Evolutionary conservation across 2,888 invertebrate species (phyloP).

Genomic region (Drosophila bunnanda): DNA sequence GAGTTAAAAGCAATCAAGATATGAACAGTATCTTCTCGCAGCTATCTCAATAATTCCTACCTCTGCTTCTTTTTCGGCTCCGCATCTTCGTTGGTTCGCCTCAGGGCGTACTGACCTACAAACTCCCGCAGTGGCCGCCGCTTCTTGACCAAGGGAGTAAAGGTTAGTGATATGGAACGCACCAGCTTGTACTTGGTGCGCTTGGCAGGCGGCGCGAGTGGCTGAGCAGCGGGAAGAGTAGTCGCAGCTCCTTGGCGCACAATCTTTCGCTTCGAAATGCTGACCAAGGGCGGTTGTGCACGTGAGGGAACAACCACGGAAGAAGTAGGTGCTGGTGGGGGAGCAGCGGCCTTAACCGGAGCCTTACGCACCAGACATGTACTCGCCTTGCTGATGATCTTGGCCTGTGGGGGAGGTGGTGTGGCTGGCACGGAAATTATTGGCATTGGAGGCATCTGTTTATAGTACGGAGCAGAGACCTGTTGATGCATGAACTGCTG

Average conservation of each 20-base stretch:
- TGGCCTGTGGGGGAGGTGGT: constrained; percentile 55
- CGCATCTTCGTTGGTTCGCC: constrained; percentile 57
- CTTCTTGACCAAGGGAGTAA: constrained; percentile 65
- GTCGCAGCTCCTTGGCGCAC: constrained; percentile 63
- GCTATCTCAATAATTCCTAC: constrained; percentile 24
- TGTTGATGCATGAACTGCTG: constrained; percentile 18
- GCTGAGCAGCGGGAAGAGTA: constrained; percentile 4
- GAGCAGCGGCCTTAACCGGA: background rate
- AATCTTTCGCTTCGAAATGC: constrained; percentile 81
- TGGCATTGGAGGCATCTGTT: background rate
- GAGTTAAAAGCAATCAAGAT: background rate
- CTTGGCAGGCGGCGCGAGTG: constrained; percentile 45
- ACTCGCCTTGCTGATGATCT: constrained; percentile 82
- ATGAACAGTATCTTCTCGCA: background rate
- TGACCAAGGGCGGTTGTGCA: constrained; percentile 71
- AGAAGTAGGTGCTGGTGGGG: constrained; percentile 14
- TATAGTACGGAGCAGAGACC: constrained; percentile 5
- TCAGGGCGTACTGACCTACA: constrained; percentile 81
- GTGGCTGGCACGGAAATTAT: background rate
- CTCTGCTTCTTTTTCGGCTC: constrained; percentile 32
- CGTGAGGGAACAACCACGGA: background rate
- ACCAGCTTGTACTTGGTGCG: constrained; percentile 79
- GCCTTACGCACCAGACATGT: constrained; percentile 81
- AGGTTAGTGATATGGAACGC: constrained; percentile 54
- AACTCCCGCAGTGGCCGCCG: constrained; percentile 65